Base-by-base conservation (phyloP, 2,888 invertebrate genomes). In the Macrosoma leucophasiata region DNA sequence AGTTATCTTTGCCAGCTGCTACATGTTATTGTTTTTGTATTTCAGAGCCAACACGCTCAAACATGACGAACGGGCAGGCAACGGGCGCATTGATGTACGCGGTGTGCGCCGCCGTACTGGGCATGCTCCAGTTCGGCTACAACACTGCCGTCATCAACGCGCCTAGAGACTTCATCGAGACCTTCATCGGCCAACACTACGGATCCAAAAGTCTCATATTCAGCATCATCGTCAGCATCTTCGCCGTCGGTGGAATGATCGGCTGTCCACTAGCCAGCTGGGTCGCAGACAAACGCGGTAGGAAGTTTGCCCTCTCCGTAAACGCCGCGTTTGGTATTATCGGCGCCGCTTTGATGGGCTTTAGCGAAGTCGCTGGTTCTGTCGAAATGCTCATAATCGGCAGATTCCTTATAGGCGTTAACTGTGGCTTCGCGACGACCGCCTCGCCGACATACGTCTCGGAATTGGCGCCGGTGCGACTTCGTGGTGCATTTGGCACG, bases 171-270 rank as follows among this genome's bases (percentile, higher is more conserved):
- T 87, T 88, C 62, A 89, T 90, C 52, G 87, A 89, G 62, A 77
- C 77, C 48, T 90, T 90, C 68, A 89, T 90, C 63, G 69, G 62
- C 13, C 81, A 85, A 22, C 86, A 88, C 53, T 87, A 87, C 55
- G 61, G 72, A 21, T 77, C 85, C 38, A 62, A 68, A 26, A 75
- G 81, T 37, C 61, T 87, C 20, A 61, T 90, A 37, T 90, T 88
- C 68, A 85, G 89, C 33, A 67, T 92, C 38, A 89, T 90, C 14
- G 93, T 93, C 33, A 88, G 91, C 46, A 89, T 92, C 47, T 93
- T 92, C 63, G 91, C 92, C 28, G 86, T 92, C 25, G 93, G 93
- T 11, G 93, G 93, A 15, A 91, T 92, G 90, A 75, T 91, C 21
- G 93, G 93, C 13, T 92, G 92, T 32, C 88, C 92, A 21, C 73